A percentile compares a stretch with the other conserved stretches of the same genome.
Conservation (phyloP, 2,888 invertebrate species). For the Limnephilus rhombicus region DNA sequence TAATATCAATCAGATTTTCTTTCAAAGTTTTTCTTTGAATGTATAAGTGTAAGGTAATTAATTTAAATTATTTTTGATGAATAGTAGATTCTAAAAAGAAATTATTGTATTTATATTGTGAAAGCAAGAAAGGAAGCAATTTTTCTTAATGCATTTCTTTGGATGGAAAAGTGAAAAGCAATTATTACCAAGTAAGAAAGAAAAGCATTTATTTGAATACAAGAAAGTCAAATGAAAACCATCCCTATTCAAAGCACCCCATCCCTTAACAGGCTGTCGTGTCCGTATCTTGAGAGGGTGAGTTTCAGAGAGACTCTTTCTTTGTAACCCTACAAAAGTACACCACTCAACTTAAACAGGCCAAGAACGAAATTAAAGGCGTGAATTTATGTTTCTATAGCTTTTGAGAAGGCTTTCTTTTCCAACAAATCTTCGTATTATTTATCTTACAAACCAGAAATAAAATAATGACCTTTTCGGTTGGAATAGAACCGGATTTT, state of each 20-base stretch:
- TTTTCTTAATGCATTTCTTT: not conserved
- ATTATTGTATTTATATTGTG: too few relatives aligned
- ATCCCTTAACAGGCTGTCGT: constrained; percentile 4
- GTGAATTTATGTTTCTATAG: not conserved
- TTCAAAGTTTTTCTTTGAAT: too few relatives aligned
- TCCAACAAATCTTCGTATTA: not conserved
- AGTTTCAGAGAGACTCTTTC: constrained; percentile 2
- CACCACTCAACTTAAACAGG: constrained; percentile 6
- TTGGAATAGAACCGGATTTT: not conserved
- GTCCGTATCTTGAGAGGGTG: not conserved
- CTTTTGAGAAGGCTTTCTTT: not conserved
- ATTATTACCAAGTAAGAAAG: not conserved
- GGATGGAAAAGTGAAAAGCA: not conserved
- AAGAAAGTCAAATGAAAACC: not conserved
- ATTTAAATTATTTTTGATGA: too few relatives aligned
- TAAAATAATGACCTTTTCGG: not conserved
- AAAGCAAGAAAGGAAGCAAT: too few relatives aligned
- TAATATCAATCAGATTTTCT: too few relatives aligned
- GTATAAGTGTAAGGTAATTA: too few relatives aligned
- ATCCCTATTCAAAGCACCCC: not conserved
- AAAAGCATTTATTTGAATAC: not conserved
- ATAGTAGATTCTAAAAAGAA: too few relatives aligned
- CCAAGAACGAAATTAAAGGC: not conserved
- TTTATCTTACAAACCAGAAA: not conserved
- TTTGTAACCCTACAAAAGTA: constrained; percentile 25